Base-by-base conservation (phyloP, 2,797 vertebrate species). In the Eulemur mongoz region DNA sequence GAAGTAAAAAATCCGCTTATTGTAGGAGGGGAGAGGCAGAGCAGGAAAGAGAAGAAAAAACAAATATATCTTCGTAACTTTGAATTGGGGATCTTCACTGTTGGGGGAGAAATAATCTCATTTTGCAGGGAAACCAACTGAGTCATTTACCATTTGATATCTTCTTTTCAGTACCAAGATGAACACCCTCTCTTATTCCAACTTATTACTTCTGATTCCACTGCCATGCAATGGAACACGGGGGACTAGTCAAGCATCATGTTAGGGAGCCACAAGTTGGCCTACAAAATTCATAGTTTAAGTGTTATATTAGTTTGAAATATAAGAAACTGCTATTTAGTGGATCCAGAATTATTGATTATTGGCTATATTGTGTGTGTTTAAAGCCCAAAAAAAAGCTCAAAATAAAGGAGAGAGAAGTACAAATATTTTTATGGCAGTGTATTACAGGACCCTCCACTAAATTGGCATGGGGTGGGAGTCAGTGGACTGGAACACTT, bases 1-100 rank as follows among this genome's bases (percentile, higher is more conserved):
- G n/a, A 91, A 69, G 48, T 38, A 63, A 93, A 91, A 87, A 65
- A 52, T 50, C 23, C 9, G 45, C 50, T 95, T 96, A 75, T n/a
- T 79, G 12, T n/a, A 75, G 14, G 13, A 95, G 13, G 27, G 15
- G 4, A 95, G 75, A 83, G 30, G 7, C 35, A 78, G 10, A 63
- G 9, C 2, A 93, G 38, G n/a, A 83, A 40, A 91, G 17, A 89
- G 27, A 92, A 59, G 1, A 32, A 52, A 80, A 4, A 94, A 65
- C 12, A 84, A 50, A 88, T 35, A 30, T 3, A 72, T 70, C 75
- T 83, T 93, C 35, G 23, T 67, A 72, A 93, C 25, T 85, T 54
- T 61, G 27, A 95, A 14, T 27, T 17, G 18, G 45, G 59, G 13
- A 88, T 2, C 10, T 72, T 79, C 38, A 22, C 4, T 83, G 23